Evolutionary conservation across 2,113 vertebrate genomes (phyloP).

Genomic region (Engraulis encrasicolus): DNA sequence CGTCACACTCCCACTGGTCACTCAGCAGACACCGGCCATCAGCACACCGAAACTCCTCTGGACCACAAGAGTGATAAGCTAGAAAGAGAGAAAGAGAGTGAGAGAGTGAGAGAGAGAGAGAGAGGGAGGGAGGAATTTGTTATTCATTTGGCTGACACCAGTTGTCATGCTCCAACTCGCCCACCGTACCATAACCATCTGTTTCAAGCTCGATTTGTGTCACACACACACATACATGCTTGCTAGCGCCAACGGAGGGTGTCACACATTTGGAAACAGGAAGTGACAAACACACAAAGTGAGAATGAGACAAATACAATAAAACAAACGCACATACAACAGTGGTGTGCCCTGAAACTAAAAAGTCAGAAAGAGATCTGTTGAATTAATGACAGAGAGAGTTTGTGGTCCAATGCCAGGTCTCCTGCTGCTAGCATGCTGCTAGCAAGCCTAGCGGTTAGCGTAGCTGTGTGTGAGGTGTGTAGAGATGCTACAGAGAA

Average conservation of each 20-base stretch:
- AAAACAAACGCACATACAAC: not conserved
- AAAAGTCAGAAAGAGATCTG: not conserved
- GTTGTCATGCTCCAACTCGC: not conserved
- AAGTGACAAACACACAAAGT: no score
- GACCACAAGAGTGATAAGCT: conserved; percentile 82
- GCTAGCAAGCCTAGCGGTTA: not conserved
- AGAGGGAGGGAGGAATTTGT: not conserved
- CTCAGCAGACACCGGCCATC: conserved; percentile 93
- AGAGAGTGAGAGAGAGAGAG: not conserved
- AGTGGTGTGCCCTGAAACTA: not conserved
- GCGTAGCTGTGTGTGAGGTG: not conserved
- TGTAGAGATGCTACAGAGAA: not conserved
- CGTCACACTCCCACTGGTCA: conserved; percentile 94
- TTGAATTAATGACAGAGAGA: not conserved
- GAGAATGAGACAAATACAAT: not conserved
- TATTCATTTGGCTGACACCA: no score
- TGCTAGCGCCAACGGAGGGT: not conserved
- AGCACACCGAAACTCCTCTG: conserved; percentile 89
- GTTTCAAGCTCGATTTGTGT: not conserved
- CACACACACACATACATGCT: not conserved
- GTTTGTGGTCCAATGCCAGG: not conserved
- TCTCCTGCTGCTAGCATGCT: not conserved
- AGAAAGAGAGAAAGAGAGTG: not conserved
- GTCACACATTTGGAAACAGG: not conserved
- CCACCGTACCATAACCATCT: not conserved